These are phyloP conservation scores for Emydocephalus ijimae DNA, from an alignment of 2,113 vertebrate species.

Conservation along the genomic window DNA sequence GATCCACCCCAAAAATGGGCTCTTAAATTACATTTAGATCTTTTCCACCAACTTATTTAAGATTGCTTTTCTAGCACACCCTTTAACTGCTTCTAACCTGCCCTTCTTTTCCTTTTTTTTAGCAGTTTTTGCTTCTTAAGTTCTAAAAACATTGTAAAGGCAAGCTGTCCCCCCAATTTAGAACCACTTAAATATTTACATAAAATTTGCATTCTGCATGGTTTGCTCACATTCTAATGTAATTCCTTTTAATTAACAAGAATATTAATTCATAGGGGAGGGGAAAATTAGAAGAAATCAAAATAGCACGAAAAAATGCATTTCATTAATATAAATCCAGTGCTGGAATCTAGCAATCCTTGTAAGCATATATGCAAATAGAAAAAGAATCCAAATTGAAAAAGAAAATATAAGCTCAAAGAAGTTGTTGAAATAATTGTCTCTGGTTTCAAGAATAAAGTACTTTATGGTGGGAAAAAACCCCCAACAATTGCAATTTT, in stretches of 20 bases:
- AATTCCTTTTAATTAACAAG: slow-evolving; percentile 54
- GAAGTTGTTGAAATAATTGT: neutral
- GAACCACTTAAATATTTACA: slow-evolving; percentile 58
- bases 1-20: neutral
- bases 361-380: neutral
- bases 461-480: neutral
- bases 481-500: neutral
- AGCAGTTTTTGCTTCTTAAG: neutral
- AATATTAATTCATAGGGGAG: slow-evolving; percentile 48
- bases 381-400: neutral
- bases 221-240: slow-evolving; percentile 35
- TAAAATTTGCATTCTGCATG: slow-evolving; percentile 48
- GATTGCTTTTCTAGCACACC: too few relatives aligned
- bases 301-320: slow-evolving; percentile 53
- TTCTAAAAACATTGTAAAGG: slow-evolving; percentile 18
- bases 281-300: slow-evolving; percentile 40
- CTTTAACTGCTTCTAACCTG: too few relatives aligned
- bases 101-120: neutral
- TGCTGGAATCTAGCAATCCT: neutral
- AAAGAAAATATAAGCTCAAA: neutral
- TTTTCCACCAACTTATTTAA: neutral
- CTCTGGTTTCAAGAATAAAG: neutral
- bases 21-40: neutral
- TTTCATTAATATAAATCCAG: slow-evolving; percentile 54
- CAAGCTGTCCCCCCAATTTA: slow-evolving; percentile 32